Evolutionary conservation across 1,140 invertebrate species (phyloP), one percentile per base, ranked within the genome.

Genomic region (Bradysia coprophila): DNA sequence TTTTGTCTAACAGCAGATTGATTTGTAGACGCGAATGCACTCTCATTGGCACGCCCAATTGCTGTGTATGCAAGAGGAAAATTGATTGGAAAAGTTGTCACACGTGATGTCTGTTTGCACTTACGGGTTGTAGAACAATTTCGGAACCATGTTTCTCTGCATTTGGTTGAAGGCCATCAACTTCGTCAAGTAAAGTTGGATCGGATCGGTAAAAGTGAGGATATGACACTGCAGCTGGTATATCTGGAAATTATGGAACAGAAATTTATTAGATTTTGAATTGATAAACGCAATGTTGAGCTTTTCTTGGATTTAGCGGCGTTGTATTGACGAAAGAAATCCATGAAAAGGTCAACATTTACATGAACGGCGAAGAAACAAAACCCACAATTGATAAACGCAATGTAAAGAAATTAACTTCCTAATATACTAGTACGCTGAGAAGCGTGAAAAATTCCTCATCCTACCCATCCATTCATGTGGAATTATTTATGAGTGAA

Each of bases 191-290:
- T 2, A 84, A 51, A 39, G 58, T 63, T 3, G 76, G 71, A 53
- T 85, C 77, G 1, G 69, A 72, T 37, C 76, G 56, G 41, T 76
- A 65, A 48, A 88, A 91, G 59, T 91, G 87, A 0, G 84, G 86
- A 49, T 77, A 72, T 1, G 85, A 87, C 22, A 85, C 59, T 0
- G 71, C 72, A 9, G 75, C 59, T 1, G 77, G 78, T 18, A 85
- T 67, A 49, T 65, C 77, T 81, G 49, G 8, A 57, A 60, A 20
- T 20, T n/a, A 11, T 41, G 15, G 21, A 16, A 4, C 21, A 21
- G 4, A n/a, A n/a, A n/a, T n/a, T n/a, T n/a, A n/a, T n/a, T n/a
- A n/a, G n/a, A n/a, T n/a, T n/a, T n/a, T n/a, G n/a, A n/a, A n/a
- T n/a, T n/a, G n/a, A n/a, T n/a, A n/a, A n/a, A 31, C 40, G 24